These are phyloP conservation scores for Acrobasis consociella DNA, from an alignment of 2,888 invertebrate genomes.

Conservation along the genomic window DNA sequence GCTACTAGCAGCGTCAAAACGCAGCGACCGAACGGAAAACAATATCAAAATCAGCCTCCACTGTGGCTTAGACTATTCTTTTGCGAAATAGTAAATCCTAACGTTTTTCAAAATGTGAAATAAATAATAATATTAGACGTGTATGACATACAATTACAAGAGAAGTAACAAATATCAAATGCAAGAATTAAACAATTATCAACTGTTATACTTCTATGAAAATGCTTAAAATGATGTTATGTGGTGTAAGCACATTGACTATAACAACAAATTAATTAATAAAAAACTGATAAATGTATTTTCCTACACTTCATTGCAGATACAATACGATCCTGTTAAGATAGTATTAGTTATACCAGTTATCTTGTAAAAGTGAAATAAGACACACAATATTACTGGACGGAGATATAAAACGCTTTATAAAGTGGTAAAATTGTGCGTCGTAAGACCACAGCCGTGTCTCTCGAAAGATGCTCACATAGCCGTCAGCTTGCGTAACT, in stretches of 20 bases:
- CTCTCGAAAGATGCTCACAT: slow-evolving; percentile 24
- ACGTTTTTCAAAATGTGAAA: background rate
- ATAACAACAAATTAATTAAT: background rate
- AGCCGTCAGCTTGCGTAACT: slow-evolving; percentile 36
- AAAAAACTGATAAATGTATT: background rate
- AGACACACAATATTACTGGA: slow-evolving; percentile 64
- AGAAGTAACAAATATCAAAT: background rate
- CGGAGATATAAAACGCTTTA: slow-evolving; percentile 68
- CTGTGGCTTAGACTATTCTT: slow-evolving; percentile 6
- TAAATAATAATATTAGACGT: background rate
- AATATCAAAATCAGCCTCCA: slow-evolving; percentile 21
- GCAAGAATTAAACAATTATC: background rate
- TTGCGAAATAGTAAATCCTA: background rate
- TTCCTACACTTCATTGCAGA: background rate
- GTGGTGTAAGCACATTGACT: slow-evolving; percentile 19
- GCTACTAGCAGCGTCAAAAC: slow-evolving; percentile 40
- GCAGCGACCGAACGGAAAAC: slow-evolving; percentile 23
- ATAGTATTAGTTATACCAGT: background rate
- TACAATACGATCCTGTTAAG: slow-evolving; percentile 4
- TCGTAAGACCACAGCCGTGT: slow-evolving; percentile 39
- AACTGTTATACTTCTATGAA: background rate
- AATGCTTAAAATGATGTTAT: slow-evolving; percentile 20
- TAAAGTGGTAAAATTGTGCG: slow-evolving; percentile 72
- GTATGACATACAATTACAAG: background rate
- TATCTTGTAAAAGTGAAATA: slow-evolving; percentile 43